A percentile compares a stretch with the other conserved stretches of the same genome.
Evolutionary conservation across 2,888 invertebrate species (phyloP).

Genomic region (Perdita meconis): DNA sequence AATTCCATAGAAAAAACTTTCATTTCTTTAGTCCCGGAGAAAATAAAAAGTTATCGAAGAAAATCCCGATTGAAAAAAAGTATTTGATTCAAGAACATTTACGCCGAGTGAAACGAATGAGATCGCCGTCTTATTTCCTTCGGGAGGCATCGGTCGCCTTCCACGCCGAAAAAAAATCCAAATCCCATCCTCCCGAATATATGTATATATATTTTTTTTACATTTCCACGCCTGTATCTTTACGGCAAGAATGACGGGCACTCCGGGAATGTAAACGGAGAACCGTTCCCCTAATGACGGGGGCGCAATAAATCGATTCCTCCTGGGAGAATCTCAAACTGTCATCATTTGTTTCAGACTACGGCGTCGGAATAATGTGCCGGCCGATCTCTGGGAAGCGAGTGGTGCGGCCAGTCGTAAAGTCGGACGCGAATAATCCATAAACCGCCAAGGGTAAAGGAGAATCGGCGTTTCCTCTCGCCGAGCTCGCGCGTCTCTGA

Average conservation of each 20-base stretch:
- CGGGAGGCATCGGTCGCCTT: background rate
- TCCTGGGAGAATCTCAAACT: conserved; percentile 39
- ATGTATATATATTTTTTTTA: too few relatives aligned
- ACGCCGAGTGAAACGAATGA: too few relatives aligned
- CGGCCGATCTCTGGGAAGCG: conserved; percentile 1
- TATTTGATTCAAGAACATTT: too few relatives aligned
- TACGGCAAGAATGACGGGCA: background rate
- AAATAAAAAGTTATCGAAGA: too few relatives aligned
- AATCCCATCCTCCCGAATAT: conserved; percentile 15
- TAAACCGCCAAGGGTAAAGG: conserved; percentile 9
- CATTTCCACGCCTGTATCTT: conserved; percentile 1
- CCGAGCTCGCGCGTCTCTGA: background rate
- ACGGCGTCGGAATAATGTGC: conserved; percentile 11
- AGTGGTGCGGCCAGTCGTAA: conserved; percentile 23
- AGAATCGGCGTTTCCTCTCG: background rate
- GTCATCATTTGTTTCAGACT: conserved; percentile 49
- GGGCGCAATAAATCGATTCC: conserved; percentile 37
- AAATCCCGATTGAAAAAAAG: background rate
- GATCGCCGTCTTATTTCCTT: background rate
- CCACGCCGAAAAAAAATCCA: background rate
- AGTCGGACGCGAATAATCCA: conserved; percentile 32
- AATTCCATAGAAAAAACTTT: too few relatives aligned
- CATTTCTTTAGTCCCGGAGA: too few relatives aligned
- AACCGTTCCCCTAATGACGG: conserved; percentile 22
- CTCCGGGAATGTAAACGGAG: background rate